A percentile compares a stretch with the other conserved stretches of the same genome.
Conservation (phyloP, 2,113 vertebrate genomes). For the Carettochelys insculpta region DNA sequence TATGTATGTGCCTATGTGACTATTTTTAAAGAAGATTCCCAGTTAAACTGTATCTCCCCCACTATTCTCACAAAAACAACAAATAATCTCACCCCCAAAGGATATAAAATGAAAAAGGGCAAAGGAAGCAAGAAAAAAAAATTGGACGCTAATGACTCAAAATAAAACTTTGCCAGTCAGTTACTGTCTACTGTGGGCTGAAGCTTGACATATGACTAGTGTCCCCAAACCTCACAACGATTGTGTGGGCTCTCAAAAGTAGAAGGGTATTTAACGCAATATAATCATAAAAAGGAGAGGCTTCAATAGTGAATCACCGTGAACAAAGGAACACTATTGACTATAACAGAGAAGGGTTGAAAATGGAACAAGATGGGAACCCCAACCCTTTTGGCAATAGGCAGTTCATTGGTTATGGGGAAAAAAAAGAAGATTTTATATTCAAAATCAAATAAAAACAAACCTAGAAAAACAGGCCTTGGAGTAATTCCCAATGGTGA, state of each 20-base stretch:
- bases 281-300: background rate
- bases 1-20: background rate
- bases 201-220: slow-evolving; percentile 9
- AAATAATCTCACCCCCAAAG: background rate
- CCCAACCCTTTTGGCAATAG: background rate
- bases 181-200: background rate
- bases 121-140: slow-evolving; percentile 10
- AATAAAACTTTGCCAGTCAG: background rate
- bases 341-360: background rate
- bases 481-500: background rate
- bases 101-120: slow-evolving; percentile 30
- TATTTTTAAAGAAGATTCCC: background rate
- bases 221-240: slow-evolving; percentile 17
- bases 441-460: background rate
- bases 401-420: background rate
- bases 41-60: background rate
- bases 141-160: background rate
- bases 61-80: background rate
- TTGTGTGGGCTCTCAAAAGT: slow-evolving; percentile 35
- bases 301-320: background rate
- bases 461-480: background rate
- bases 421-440: background rate
- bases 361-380: slow-evolving; percentile 1
- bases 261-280: background rate
- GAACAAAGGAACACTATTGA: background rate